These are phyloP conservation scores for Heliothis subflexa DNA, from an alignment of 1,140 invertebrate species.

Conservation along the genomic window DNA sequence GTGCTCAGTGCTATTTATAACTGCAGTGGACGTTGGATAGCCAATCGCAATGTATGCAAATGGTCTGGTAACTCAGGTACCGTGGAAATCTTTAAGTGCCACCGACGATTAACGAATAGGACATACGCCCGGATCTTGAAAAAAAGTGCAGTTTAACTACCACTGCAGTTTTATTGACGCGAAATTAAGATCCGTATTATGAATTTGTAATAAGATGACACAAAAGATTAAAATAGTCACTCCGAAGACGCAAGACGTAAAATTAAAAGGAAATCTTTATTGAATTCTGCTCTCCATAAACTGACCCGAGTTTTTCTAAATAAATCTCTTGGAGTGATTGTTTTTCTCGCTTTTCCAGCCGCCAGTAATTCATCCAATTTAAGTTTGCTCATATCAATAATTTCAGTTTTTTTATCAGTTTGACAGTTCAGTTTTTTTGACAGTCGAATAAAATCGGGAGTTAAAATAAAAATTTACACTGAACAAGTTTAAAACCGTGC, in stretches of 20 bases:
- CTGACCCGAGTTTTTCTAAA: neutral
- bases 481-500: constrained; percentile 59
- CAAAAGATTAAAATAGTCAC: neutral
- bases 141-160: constrained; percentile 26
- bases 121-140: constrained; percentile 44
- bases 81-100: constrained; percentile 57
- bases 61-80: constrained; percentile 46
- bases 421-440: too few relatives aligned
- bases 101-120: constrained; percentile 50
- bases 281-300: neutral
- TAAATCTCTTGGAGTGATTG: constrained; percentile 13
- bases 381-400: constrained; percentile 51
- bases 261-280: neutral
- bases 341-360: constrained; percentile 47
- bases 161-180: constrained; percentile 27
- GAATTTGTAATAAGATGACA: constrained; percentile 6
- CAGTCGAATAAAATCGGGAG: constrained; percentile 58
- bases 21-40: constrained; percentile 27
- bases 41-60: constrained; percentile 58
- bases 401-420: constrained; percentile 61
- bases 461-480: constrained; percentile 65
- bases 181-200: constrained; percentile 26
- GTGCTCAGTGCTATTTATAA: constrained; percentile 53
- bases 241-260: neutral
- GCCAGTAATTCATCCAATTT: constrained; percentile 50